Conservation (phyloP, 1,140 invertebrate genomes). For the Phocides pigmalion region DNA sequence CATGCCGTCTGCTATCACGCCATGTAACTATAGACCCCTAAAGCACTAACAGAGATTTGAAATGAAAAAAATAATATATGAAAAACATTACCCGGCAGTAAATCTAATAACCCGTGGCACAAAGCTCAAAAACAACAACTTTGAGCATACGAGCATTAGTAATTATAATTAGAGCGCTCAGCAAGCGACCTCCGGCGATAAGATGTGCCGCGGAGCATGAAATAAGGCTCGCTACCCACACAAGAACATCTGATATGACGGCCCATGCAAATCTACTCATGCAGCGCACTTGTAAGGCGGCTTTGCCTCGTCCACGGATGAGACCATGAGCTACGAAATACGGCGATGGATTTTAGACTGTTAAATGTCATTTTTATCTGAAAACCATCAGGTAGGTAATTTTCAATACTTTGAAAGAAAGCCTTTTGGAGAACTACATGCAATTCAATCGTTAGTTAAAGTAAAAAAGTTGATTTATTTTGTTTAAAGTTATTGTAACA, state of each 20-base stretch:
- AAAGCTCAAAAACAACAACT: slow-evolving; percentile 69
- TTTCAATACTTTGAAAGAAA: no score
- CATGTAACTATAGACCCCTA: no score
- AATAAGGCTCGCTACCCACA: slow-evolving; percentile 65
- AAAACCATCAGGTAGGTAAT: no score
- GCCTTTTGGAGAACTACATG: no score
- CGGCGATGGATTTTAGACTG: neutral
- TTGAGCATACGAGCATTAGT: slow-evolving; percentile 70
- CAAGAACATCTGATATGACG: slow-evolving; percentile 49
- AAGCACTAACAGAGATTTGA: neutral
- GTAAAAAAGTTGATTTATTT: no score
- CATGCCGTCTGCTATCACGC: no score
- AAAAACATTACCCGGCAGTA: neutral
- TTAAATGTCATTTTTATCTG: no score
- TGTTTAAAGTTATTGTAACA: no score
- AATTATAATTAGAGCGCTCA: slow-evolving; percentile 72
- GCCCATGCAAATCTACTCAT: slow-evolving; percentile 70
- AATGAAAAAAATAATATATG: neutral
- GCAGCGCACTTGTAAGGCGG: slow-evolving; percentile 57
- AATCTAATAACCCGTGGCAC: slow-evolving; percentile 42
- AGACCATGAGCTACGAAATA: slow-evolving; percentile 5
- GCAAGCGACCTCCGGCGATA: slow-evolving; percentile 68
- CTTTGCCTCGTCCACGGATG: slow-evolving; percentile 40
- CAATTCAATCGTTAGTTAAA: no score
- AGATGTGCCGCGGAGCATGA: slow-evolving; percentile 75